Conservation (phyloP, 2,113 vertebrate genomes). For the Neomonachus schauinslandi region DNA sequence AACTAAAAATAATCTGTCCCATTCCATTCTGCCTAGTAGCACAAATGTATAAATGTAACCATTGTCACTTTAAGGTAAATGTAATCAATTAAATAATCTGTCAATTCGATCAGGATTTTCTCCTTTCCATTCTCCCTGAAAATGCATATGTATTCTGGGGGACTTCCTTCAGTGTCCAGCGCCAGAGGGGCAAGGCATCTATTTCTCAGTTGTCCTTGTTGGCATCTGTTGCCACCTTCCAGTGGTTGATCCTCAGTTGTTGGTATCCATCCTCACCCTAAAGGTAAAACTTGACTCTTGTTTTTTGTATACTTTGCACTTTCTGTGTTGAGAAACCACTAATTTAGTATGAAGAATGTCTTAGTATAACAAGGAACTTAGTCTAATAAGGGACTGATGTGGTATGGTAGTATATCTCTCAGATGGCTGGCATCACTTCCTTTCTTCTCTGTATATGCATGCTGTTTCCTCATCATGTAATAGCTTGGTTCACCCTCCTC, state of each 20-base stretch:
- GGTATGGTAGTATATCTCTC: background rate
- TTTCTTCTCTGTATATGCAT: background rate
- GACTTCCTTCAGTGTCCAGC: background rate
- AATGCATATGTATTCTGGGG: background rate
- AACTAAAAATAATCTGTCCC: background rate
- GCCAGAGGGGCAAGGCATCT: background rate
- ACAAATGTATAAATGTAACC: background rate
- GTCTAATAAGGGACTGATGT: background rate
- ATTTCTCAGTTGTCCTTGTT: background rate
- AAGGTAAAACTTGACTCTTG: background rate
- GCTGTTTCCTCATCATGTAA: background rate
- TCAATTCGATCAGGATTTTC: background rate
- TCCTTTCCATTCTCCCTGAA: background rate
- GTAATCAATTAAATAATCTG: constrained; percentile 7
- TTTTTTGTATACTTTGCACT: background rate
- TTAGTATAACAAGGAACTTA: background rate
- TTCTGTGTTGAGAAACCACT: background rate
- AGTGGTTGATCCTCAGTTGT: background rate
- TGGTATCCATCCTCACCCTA: background rate
- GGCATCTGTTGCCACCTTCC: background rate
- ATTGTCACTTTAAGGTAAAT: background rate
- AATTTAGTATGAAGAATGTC: background rate
- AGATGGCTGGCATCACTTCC: background rate
- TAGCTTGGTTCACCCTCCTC: background rate
- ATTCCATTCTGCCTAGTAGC: background rate